Percentiles rank a stretch among this genome's conserved stretches.
phyloP scores from a whole-genome alignment of 2,113 vertebrate species.

The Sander vitreus region DNA sequence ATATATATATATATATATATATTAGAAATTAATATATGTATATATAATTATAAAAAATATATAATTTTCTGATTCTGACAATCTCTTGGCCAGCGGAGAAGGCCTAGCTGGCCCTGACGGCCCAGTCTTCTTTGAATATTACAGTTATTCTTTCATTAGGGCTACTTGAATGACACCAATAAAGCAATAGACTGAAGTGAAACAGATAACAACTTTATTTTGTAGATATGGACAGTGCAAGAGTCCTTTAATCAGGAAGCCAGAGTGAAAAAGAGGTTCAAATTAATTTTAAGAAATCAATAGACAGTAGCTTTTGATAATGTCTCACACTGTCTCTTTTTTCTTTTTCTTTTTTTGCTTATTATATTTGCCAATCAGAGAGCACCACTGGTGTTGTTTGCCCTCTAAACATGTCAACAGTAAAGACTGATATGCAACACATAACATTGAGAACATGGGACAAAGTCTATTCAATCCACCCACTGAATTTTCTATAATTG shows the following conservation, averaged over 20 bases:
- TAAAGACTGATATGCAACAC: constrained; percentile 27
- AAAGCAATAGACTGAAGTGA: constrained; percentile 32
- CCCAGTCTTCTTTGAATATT: background rate
- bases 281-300: constrained; percentile 70
- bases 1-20: too few relatives aligned
- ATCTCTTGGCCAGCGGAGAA: too few relatives aligned
- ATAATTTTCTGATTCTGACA: too few relatives aligned
- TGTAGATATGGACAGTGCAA: constrained; percentile 31
- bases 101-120: too few relatives aligned
- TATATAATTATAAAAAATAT: too few relatives aligned
- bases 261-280: constrained; percentile 63
- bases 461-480: constrained; percentile 38
- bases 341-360: background rate
- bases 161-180: constrained; percentile 32
- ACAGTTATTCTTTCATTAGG: background rate
- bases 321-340: constrained; percentile 39
- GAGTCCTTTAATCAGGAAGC: constrained; percentile 53
- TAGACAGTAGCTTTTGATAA: constrained; percentile 78
- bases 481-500: constrained; percentile 6
- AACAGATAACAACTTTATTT: constrained; percentile 37
- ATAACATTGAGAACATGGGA: constrained; percentile 9
- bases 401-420: constrained; percentile 30
- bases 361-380: constrained; percentile 67
- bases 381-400: constrained; percentile 54
- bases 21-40: too few relatives aligned